Conservation (phyloP, 1,140 invertebrate species). For the Araneus ventricosus region DNA sequence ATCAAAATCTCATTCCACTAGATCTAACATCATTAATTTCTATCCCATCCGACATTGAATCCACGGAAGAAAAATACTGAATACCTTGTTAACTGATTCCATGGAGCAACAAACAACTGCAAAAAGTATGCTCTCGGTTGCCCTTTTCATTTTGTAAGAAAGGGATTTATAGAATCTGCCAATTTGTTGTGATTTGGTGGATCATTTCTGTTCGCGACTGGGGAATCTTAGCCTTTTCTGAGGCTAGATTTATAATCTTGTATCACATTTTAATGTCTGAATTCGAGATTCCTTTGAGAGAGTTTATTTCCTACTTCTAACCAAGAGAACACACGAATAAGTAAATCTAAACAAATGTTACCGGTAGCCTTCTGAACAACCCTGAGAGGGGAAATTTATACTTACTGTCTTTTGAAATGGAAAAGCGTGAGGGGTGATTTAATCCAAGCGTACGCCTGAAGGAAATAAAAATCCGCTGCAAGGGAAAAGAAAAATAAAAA, state of each 20-base stretch:
- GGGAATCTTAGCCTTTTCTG: constrained; percentile 48
- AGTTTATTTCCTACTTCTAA: not conserved
- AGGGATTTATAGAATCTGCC: constrained; percentile 48
- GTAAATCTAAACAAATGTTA: not conserved
- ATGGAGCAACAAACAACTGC: not conserved
- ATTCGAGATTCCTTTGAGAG: not conserved
- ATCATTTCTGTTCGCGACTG: constrained; percentile 38
- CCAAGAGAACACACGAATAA: not conserved
- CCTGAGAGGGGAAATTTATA: not conserved
- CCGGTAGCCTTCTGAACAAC: not conserved
- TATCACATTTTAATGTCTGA: constrained; percentile 21
- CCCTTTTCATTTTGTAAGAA: constrained; percentile 4
- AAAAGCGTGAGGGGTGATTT: not conserved
- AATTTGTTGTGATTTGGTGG: constrained; percentile 55
- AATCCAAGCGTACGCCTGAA: not conserved
- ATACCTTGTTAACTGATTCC: constrained; percentile 45
- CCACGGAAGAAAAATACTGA: not conserved
- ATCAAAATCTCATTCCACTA: not conserved
- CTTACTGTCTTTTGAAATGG: not conserved
- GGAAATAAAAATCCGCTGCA: not conserved
- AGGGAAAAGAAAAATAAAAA: not conserved
- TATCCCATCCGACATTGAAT: constrained; percentile 23
- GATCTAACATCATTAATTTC: constrained; percentile 24
- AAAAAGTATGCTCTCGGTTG: not conserved
- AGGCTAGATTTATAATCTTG: constrained; percentile 41